These are phyloP conservation scores for Anastatus disparis DNA, from an alignment of 1,140 invertebrate species.

Conservation along the genomic window DNA sequence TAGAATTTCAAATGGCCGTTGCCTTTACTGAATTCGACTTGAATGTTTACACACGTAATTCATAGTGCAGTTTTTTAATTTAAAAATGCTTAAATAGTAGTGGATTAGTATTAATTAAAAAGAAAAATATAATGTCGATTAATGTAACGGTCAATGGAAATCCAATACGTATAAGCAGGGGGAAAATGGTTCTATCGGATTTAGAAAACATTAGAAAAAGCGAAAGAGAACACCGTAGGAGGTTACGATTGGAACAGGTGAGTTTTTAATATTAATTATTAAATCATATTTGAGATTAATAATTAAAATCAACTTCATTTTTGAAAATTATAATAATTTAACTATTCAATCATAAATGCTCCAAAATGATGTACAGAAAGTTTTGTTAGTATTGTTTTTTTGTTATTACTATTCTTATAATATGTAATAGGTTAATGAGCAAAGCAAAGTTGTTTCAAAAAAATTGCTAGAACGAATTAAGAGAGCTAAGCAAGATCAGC, in stretches of 20 bases:
- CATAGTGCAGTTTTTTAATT: too few relatives aligned
- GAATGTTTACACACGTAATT: conserved; percentile 39
- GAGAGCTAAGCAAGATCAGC: conserved; percentile 59
- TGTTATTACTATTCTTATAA: conserved; percentile 4
- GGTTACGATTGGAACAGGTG: conserved; percentile 69
- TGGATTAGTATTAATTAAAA: too few relatives aligned
- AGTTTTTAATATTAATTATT: conserved; percentile 20
- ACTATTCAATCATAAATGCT: too few relatives aligned
- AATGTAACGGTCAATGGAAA: conserved; percentile 68
- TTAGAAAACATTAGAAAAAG: conserved; percentile 62
- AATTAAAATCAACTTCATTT: background rate
- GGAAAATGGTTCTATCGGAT: conserved; percentile 64
- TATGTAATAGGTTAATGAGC: conserved; percentile 64
- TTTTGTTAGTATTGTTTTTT: too few relatives aligned
- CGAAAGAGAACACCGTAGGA: conserved; percentile 66
- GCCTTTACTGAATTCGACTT: conserved; percentile 36
- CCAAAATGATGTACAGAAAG: too few relatives aligned
- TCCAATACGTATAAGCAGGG: conserved; percentile 61
- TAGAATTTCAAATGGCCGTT: conserved; percentile 38
- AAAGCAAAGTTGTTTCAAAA: conserved; percentile 68
- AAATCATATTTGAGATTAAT: too few relatives aligned
- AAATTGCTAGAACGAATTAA: conserved; percentile 64
- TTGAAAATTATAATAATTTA: too few relatives aligned
- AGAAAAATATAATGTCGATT: conserved; percentile 64
- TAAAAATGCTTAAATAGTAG: too few relatives aligned